phyloP scores from a whole-genome alignment of 2,888 invertebrate species.

The Cryptocephalus primarius region DNA sequence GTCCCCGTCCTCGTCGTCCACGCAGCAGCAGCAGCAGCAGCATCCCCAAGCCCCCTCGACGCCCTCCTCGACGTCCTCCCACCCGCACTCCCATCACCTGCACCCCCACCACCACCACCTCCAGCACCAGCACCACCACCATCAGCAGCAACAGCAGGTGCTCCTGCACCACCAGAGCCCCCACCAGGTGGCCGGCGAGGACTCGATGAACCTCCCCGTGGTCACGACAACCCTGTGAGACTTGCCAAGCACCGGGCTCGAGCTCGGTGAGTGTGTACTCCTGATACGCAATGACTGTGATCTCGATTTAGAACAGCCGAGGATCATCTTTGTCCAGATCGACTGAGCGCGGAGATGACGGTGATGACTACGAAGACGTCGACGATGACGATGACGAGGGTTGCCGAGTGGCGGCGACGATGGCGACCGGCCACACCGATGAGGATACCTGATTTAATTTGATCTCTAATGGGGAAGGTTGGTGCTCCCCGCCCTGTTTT shows the following conservation, averaged over 20 bases:
- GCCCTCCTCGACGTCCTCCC: conserved; percentile 22
- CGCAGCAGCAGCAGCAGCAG: conserved; percentile 7
- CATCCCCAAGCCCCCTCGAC: conserved; percentile 26
- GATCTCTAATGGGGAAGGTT: conserved; percentile 10
- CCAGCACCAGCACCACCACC: conserved; percentile 29
- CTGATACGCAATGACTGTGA: conserved; percentile 39
- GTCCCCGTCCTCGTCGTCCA: conserved; percentile 16
- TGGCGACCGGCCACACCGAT: conserved; percentile 2
- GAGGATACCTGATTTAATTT: conserved; percentile 17
- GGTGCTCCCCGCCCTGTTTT: background rate
- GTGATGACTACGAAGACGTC: background rate
- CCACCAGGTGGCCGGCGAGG: conserved; percentile 32
- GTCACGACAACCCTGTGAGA: conserved; percentile 45
- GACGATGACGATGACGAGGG: background rate
- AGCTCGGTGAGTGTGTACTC: conserved; percentile 39
- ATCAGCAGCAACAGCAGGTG: conserved; percentile 26
- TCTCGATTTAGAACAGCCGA: conserved; percentile 29
- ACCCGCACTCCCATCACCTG: conserved; percentile 27
- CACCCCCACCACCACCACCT: conserved; percentile 26
- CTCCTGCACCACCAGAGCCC: conserved; percentile 27
- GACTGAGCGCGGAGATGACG: conserved; percentile 15
- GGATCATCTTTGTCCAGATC: conserved; percentile 37
- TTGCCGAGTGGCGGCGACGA: background rate
- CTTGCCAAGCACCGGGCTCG: conserved; percentile 42
- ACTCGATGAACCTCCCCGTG: conserved; percentile 30